Base-by-base conservation (phyloP, 1,140 invertebrate species). In the Leptinotarsa lineolata region DNA sequence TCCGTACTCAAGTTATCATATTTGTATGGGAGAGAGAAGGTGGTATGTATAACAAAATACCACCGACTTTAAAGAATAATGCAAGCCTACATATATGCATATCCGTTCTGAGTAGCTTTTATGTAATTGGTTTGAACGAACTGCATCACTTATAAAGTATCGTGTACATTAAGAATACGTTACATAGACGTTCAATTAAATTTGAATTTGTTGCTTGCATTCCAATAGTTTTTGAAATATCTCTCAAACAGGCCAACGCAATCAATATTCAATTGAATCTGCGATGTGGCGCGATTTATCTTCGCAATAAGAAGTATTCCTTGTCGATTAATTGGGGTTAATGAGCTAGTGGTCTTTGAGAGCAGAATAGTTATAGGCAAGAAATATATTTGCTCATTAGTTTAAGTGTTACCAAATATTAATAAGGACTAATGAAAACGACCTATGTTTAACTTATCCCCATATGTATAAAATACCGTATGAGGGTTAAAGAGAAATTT, bases 1-100 rank as follows among this genome's bases (percentile, higher is more conserved):
- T 70, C n/a, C 48, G 45, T 54, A 69, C 68, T 69, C 21, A 22
- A 44, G n/a, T 59, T 64, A 22, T 63, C 70, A 61, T 71, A 71
- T 71, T 71, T 71, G 48, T 65, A 71, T 71, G 59, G 70, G 58
- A 65, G 39, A 69, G 45, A 69, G 68, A 71, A 71, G 61, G 70
- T 71, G 70, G 70, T 63, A 65, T 71, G 61, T 65, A 46, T 65
- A 63, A 71, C 45, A 48, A 63, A 71, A 63, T 71, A 64, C 59
- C 45, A 21, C 6, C 5, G 44, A 18, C 39, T 30, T 64, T 18
- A 20, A 22, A 64, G 24, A 22, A 64, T 64, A 64, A 64, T 64
- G 24, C n/a, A 64, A 64, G 61, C 61, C 61, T 64, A 21, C 61
- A 45, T 68, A 48, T 68, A 68, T 68, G 66, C 66, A 68, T 68